Percentiles rank a stretch among this genome's conserved stretches.
Evolutionary conservation across 2,797 vertebrate genomes (phyloP).

Genomic region (Rhincodon typus): DNA sequence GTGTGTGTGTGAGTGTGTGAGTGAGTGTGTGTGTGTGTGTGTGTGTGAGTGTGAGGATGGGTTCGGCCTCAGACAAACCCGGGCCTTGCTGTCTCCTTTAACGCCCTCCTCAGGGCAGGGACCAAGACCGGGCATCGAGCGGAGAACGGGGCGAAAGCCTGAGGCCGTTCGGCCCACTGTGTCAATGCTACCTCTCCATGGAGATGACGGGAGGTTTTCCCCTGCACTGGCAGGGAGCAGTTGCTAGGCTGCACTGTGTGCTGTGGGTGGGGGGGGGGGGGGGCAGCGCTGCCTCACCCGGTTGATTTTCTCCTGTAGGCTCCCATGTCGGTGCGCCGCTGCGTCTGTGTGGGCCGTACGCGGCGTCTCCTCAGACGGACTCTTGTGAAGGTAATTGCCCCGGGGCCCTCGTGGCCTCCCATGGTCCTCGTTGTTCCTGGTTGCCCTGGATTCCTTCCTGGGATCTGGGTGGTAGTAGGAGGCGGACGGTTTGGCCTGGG

Average conservation of each 20-base stretch:
- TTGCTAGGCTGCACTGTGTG: neutral
- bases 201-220: too few relatives aligned
- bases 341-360: neutral
- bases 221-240: too few relatives aligned
- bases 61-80: neutral
- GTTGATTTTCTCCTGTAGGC: neutral
- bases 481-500: neutral
- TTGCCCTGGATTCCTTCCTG: neutral
- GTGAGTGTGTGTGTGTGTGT: too few relatives aligned
- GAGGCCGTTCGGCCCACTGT: too few relatives aligned
- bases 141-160: too few relatives aligned
- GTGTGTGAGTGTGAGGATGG: too few relatives aligned
- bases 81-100: too few relatives aligned
- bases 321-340: neutral
- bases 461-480: neutral
- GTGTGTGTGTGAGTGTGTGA: too few relatives aligned
- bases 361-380: neutral
- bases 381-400: neutral
- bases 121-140: too few relatives aligned
- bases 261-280: neutral
- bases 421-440: neutral
- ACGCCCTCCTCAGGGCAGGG: neutral
- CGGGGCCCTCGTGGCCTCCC: neutral
- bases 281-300: neutral
- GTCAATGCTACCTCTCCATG: too few relatives aligned